Evolutionary conservation across 1,140 invertebrate genomes (phyloP), one percentile per base, ranked within the genome.

Genomic region (Musca domestica): DNA sequence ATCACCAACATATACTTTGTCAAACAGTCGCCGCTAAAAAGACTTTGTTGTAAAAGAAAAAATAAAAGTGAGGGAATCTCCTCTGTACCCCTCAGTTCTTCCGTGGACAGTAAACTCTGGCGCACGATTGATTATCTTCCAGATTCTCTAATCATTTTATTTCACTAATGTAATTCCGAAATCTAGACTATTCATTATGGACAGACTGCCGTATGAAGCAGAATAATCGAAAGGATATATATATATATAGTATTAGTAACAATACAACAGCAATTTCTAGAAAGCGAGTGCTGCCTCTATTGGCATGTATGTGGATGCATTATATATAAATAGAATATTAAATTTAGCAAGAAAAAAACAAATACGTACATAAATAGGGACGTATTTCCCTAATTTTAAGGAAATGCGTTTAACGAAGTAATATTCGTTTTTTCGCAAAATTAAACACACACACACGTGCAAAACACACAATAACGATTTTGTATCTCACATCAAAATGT

Each of bases 1-100:
- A 68, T 68, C 61, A 47, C 46, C 66, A 71, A 27, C 63, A n/a
- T 14, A 67, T 52, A 51, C 34, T 51, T 14, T 22, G 63, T 47
- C 47, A 46, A 23, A 67, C 58, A 12, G 64, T 15, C 27, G 20
- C 22, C 17, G 51, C 17, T 34, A 51, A 19, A 12, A 49, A n/a
- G 48, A 66, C 48, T 47, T 51, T 66, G 64, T 51, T 47, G 27
- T 49, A 49, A n/a, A 66, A 49, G 3, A 66, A 46, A 51, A n/a
- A 51, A 27, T 12, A 51, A 27, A 30, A 27, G 25, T 47, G 48
- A 51, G 64, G 47, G 23, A 20, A 66, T 52, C 25, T 22, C 25
- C n/a, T 19, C 27, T 27, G 49, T 20, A 27, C n/a, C 23, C n/a
- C 14, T 46, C 19, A 10, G 23, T 9, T 3, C 23, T 12, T 23